Conservation (phyloP, 2,797 vertebrate genomes). For the Poeciliopsis turneri region DNA sequence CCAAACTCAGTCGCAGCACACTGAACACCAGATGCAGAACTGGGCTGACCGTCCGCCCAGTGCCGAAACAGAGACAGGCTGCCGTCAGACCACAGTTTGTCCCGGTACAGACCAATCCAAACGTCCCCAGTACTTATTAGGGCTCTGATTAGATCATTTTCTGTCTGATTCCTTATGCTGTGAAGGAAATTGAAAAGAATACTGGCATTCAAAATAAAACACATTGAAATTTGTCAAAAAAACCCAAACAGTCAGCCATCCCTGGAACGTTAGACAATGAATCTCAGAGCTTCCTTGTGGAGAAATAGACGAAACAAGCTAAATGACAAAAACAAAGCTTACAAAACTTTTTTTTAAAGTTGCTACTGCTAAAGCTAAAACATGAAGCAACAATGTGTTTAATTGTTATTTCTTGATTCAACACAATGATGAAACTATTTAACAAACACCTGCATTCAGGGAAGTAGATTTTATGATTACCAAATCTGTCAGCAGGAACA, state of each 20-base stretch:
- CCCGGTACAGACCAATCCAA: slow-evolving; percentile 5
- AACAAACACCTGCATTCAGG: neutral
- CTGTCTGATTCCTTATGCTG: slow-evolving; percentile 1
- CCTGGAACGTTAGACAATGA: neutral
- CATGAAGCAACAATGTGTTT: neutral
- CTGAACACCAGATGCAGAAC: neutral
- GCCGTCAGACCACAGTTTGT: slow-evolving; percentile 5
- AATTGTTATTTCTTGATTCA: neutral
- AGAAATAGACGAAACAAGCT: neutral
- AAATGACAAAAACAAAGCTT: neutral
- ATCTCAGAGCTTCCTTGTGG: neutral
- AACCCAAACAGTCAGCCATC: neutral
- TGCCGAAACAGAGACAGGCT: neutral
- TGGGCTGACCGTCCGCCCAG: neutral
- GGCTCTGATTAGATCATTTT: neutral
- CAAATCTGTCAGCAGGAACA: neutral
- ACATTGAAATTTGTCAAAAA: neutral
- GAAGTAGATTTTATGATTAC: neutral
- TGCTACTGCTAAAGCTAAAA: neutral
- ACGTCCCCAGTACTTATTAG: neutral
- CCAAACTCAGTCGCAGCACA: neutral
- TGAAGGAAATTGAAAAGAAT: neutral
- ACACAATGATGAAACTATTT: neutral
- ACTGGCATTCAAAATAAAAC: neutral
- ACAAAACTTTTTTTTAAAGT: neutral